Evolutionary conservation across 2,113 vertebrate species (phyloP), one percentile per base, ranked within the genome.

Genomic region (Dicrurus megarhynchus): DNA sequence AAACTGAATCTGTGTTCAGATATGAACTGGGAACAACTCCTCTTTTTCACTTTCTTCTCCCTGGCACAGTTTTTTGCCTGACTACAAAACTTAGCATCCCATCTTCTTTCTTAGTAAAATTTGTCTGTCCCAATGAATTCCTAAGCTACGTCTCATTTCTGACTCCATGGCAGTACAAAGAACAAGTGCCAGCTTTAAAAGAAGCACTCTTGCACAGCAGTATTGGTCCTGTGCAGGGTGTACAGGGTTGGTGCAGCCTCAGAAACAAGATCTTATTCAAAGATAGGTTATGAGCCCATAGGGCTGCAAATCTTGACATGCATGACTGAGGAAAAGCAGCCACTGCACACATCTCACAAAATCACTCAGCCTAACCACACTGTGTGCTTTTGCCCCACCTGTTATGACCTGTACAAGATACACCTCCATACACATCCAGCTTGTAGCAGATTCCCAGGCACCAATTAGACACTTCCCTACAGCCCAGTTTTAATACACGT

Each of bases 121-220:
- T 77, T 59, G 39, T 47, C 49, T 39, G 39, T 60, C 24, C 50
- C 7, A 3, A 39, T 32, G 47, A 80, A 39, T 65, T 79, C 61
- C 52, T 59, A n/a, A 49, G n/a, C 12, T 65, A 69, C 0, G 0
- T n/a, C 33, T 67, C 2, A 0, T 60, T 60, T 84, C 41, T 6
- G 2, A 52, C 13, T 33, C 26, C 41, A 39, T 0, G 0, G 28
- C 15, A 65, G 42, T 15, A 61, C 19, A 55, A 69, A 74, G 16
- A 88, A 61, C 8, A 88, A 89, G 56, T 8, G 9, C 4, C 46
- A 82, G 12, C 30, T 91, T 56, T 70, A 35, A 44, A 79, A 73
- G 35, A 37, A 55, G 11, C 47, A 21, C 17, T 56, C 44, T 13
- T 55, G 28, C 64, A 33, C 1, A 82, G 37, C 26, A 59, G 28